Percentiles rank a stretch among this genome's conserved stretches.
These are phyloP conservation scores for Brachionus rotundiformis DNA, from an alignment of 1,140 invertebrate species.

Conservation along the genomic window DNA sequence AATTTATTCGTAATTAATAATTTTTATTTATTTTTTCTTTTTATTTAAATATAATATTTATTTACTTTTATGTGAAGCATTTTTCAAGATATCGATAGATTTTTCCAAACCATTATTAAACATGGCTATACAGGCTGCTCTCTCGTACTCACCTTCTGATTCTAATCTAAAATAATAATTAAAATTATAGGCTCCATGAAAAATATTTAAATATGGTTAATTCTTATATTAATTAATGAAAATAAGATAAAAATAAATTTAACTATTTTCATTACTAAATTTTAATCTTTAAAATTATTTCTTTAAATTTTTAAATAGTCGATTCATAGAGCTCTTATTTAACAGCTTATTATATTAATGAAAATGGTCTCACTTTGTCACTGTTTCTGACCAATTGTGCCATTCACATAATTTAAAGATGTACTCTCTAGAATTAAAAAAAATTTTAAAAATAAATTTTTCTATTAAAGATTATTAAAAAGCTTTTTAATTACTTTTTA, in stretches of 20 bases:
- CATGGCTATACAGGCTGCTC: constrained; percentile 35
- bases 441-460: background rate
- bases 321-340: no score
- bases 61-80: constrained; percentile 10
- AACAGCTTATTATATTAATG: no score
- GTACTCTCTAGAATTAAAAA: background rate
- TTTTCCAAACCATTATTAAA: constrained; percentile 22
- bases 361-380: constrained; percentile 18
- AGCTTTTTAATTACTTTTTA: background rate
- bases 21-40: no score
- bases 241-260: no score
- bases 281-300: no score
- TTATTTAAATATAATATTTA: background rate
- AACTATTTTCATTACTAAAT: no score
- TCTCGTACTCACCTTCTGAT: constrained; percentile 26
- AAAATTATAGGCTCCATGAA: no score
- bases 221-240: no score
- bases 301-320: no score
- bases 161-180: background rate
- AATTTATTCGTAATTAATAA: no score
- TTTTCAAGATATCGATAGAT: constrained; percentile 32
- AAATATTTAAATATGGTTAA: no score
- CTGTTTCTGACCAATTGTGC: constrained; percentile 36
- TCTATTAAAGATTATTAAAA: background rate
- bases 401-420: constrained; percentile 28